Conservation (phyloP, 2,113 vertebrate species). For the Himantopus leucocephalus region DNA sequence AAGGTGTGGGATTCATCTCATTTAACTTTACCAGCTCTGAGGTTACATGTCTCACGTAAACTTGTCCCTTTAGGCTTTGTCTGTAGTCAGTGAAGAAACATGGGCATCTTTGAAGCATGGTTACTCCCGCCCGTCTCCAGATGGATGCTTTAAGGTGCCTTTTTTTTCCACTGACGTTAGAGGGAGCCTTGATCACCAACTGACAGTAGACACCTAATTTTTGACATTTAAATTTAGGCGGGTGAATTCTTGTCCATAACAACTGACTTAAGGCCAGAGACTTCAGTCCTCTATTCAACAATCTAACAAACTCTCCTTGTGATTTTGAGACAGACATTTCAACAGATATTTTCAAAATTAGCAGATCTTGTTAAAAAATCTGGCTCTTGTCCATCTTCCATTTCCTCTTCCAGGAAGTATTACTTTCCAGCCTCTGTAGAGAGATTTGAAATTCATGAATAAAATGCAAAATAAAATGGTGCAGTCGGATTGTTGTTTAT, state of each 20-base stretch:
- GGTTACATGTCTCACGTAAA: neutral
- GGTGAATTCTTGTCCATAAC: neutral
- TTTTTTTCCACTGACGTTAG: neutral
- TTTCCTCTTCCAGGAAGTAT: neutral
- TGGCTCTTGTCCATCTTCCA: neutral
- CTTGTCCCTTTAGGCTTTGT: neutral
- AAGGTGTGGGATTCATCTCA: neutral
- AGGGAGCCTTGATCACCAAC: neutral
- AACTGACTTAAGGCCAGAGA: neutral
- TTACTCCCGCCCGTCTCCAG: neutral
- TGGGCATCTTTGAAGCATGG: neutral
- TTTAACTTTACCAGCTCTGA: neutral
- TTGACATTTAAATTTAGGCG: neutral
- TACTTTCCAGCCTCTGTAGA: neutral
- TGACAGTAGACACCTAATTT: neutral
- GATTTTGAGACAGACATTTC: neutral
- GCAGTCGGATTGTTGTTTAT: neutral
- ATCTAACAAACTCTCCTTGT: neutral
- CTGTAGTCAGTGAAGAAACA: neutral
- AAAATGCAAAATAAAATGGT: neutral
- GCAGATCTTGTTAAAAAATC: neutral
- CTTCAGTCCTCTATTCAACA: neutral
- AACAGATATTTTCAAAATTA: constrained; percentile 1
- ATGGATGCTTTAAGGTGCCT: neutral
- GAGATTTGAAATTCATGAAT: neutral